Conservation (phyloP, 2,888 invertebrate species). For the Cactoblastis cactorum region DNA sequence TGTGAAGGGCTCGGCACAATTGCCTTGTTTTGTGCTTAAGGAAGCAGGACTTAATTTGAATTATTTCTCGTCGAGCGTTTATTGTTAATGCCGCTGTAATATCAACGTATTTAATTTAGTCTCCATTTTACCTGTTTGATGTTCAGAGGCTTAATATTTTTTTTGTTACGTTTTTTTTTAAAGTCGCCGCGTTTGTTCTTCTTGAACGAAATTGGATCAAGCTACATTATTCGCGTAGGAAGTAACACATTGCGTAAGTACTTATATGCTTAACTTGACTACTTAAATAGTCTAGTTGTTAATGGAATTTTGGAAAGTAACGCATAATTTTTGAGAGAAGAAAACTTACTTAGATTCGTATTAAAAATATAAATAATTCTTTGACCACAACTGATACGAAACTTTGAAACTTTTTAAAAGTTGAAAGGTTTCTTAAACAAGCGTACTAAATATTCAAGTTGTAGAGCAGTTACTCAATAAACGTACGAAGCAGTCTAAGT, state of each 20-base stretch:
- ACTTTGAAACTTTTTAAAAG: too few relatives aligned
- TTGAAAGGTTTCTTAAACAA: too few relatives aligned
- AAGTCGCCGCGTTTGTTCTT: not conserved
- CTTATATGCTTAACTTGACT: not conserved
- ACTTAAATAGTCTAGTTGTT: too few relatives aligned
- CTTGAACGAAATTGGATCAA: not conserved
- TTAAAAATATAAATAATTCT: too few relatives aligned
- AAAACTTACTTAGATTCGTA: too few relatives aligned
- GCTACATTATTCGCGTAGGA: not conserved
- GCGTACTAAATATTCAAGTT: too few relatives aligned
- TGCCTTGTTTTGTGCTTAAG: slow-evolving; percentile 53
- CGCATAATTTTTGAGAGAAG: too few relatives aligned
- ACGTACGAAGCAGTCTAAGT: too few relatives aligned
- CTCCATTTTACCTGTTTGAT: slow-evolving; percentile 3
- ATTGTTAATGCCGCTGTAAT: slow-evolving; percentile 25
- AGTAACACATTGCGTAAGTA: not conserved
- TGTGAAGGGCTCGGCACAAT: slow-evolving; percentile 41
- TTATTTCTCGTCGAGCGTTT: slow-evolving; percentile 45
- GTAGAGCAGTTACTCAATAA: too few relatives aligned
- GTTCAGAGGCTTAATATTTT: not conserved
- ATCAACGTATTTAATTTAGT: slow-evolving; percentile 6
- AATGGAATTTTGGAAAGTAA: too few relatives aligned
- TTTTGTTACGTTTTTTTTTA: not conserved
- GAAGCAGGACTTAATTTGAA: slow-evolving; percentile 49
- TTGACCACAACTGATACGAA: too few relatives aligned